Evolutionary conservation across 2,888 invertebrate genomes (phyloP).

Genomic region (Tridacna gigas): DNA sequence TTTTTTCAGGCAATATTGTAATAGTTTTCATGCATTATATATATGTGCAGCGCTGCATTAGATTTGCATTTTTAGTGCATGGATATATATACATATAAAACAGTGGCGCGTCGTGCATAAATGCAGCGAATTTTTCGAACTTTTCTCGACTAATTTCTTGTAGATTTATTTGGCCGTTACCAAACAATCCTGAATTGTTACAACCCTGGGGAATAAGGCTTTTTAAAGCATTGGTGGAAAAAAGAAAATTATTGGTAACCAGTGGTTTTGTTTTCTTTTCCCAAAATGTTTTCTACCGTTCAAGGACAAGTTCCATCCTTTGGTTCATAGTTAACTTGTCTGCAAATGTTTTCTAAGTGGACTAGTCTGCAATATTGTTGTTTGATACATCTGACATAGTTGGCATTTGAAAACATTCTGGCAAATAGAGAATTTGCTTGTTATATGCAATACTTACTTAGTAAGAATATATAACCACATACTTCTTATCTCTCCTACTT

Average conservation of each 20-base stretch:
- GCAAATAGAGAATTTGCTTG: neutral
- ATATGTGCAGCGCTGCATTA: conserved; percentile 18
- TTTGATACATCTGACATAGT: too few species aligned
- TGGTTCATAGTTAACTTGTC: neutral
- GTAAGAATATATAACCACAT: too few species aligned
- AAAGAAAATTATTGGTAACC: neutral
- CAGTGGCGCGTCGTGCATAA: neutral
- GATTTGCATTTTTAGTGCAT: conserved; percentile 28
- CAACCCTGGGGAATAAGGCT: neutral
- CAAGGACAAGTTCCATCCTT: neutral
- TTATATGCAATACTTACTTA: neutral
- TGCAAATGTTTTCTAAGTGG: neutral
- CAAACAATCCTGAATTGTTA: neutral
- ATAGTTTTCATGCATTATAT: conserved; percentile 19
- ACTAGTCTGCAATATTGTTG: neutral
- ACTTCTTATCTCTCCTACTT: too few species aligned
- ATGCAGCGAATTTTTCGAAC: neutral
- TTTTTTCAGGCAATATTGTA: conserved; percentile 12
- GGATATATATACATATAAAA: conserved; percentile 7
- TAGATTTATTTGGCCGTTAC: neutral
- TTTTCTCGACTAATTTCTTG: too few species aligned
- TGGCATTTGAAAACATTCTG: neutral
- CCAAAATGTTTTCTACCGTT: neutral
- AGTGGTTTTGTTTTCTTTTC: neutral
- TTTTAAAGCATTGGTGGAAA: neutral